phyloP scores from a whole-genome alignment of 64 coral and sea anemone species.

The Montipora capricornis region DNA sequence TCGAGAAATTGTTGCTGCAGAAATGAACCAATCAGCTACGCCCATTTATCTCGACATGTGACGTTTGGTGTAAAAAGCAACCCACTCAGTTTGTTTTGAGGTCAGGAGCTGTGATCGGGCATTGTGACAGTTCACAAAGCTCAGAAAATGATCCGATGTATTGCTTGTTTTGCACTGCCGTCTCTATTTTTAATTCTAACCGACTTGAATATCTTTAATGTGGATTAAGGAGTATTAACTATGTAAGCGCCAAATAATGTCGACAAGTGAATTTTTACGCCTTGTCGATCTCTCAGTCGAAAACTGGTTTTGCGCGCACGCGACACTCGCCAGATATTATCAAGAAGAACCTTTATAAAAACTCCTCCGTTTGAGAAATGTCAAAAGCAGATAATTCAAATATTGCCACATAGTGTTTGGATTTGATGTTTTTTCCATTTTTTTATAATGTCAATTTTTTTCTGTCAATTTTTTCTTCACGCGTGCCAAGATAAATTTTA shows the following conservation, averaged over 20 bases:
- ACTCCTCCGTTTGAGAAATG: neutral
- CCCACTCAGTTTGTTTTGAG: conserved; percentile 94
- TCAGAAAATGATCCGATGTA: conserved; percentile 87
- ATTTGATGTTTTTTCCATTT: neutral
- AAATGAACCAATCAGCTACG: conserved; percentile 80
- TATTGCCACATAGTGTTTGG: conserved; percentile 26
- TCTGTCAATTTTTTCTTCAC: conserved; percentile 15
- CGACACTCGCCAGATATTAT: conserved; percentile 5
- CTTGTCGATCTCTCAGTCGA: neutral
- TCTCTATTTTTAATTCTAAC: conserved; percentile 61
- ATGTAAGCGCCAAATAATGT: conserved; percentile 15
- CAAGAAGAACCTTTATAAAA: too few species aligned
- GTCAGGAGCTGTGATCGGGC: conserved; percentile 90
- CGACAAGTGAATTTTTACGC: conserved; percentile 12
- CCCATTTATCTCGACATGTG: conserved; percentile 82
- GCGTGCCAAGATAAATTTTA: neutral
- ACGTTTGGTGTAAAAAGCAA: conserved; percentile 92
- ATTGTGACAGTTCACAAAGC: conserved; percentile 95
- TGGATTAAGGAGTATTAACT: conserved; percentile 34
- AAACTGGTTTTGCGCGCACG: neutral
- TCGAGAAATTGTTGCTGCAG: conserved; percentile 73
- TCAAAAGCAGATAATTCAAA: conserved; percentile 15
- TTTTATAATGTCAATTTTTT: conserved; percentile 7
- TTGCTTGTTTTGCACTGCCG: conserved; percentile 87
- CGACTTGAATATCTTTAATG: conserved; percentile 33